Evolutionary conservation across 2,797 vertebrate species (phyloP), one percentile per base, ranked within the genome.

Genomic region (Pseudomugil gertrudae): DNA sequence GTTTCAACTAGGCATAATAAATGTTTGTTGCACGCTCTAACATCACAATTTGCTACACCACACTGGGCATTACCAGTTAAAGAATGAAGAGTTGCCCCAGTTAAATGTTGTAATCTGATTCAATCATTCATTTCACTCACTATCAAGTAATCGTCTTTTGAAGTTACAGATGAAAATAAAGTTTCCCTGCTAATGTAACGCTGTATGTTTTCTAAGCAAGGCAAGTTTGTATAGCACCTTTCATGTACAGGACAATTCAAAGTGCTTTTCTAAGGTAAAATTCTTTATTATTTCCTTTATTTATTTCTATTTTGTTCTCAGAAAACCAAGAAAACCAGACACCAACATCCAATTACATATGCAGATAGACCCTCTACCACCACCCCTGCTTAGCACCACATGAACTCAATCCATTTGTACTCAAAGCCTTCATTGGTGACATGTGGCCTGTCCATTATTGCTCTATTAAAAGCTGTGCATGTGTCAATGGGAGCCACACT

Each of bases 371-470:
- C 68, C 65, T 61, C 51, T 21, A 63, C 29, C 62, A 66, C 45
- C 66, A 70, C 38, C 64, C 52, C 54, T 86, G 81, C 88, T 89
- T 70, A 75, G 76, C 84, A 1, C 87, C 59, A 72, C 83, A 83
- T 81, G 87, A 86, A 76, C 79, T 88, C n/a, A n/a, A n/a, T n/a
- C 88, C 84, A 87, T 88, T 86, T 87, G 87, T 74, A 85, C 65
- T 88, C 84, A 84, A 74, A 87, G 78, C 66, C 71, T 70, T 84
- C 59, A 78, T 29, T 76, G 67, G 68, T 79, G 80, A 90, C 86
- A 91, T 87, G 80, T 88, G 83, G 71, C 84, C 81, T 79, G 67
- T 90, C 87, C 87, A 86, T 90, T 89, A 88, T 85, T 66, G 84
- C 79, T 78, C 83, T 79, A 83, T 91, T 89, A 87, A 81, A 91